These are phyloP conservation scores for Nomada hirtipes DNA, from an alignment of 2,888 invertebrate genomes.

Conservation along the genomic window DNA sequence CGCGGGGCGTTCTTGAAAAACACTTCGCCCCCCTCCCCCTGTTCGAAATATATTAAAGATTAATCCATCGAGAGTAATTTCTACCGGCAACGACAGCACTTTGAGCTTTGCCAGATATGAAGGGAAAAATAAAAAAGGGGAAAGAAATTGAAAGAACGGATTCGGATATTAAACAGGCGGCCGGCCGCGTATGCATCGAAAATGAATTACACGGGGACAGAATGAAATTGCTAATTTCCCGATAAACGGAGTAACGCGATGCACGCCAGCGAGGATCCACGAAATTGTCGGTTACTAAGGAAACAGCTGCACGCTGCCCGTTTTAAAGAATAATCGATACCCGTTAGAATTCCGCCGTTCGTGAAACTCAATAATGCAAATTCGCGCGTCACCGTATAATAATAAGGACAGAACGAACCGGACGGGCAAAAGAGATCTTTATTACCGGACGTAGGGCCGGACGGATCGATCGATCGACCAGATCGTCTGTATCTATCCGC, in stretches of 20 bases:
- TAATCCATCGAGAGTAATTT: conserved; percentile 10
- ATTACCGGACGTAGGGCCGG: neutral
- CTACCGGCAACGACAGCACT: conserved; percentile 14
- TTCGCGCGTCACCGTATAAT: conserved; percentile 53
- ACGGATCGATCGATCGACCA: conserved; percentile 28
- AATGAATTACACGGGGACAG: conserved; percentile 26
- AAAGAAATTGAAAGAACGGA: neutral
- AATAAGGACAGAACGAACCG: conserved; percentile 33
- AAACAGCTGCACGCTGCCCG: conserved; percentile 46
- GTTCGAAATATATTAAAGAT: conserved; percentile 24
- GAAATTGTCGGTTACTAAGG: conserved; percentile 56
- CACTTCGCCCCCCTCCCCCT: neutral
- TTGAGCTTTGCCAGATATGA: neutral
- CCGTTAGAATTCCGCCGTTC: conserved; percentile 47
- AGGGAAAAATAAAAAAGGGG: neutral
- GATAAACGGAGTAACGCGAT: conserved; percentile 30
- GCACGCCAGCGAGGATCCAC: conserved; percentile 23
- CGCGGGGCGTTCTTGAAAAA: conserved; percentile 5
- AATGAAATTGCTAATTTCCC: conserved; percentile 35
- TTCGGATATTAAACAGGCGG: conserved; percentile 26
- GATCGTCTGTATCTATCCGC: neutral
- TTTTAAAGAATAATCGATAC: conserved; percentile 59
- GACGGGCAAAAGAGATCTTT: conserved; percentile 20
- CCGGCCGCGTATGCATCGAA: conserved; percentile 28
- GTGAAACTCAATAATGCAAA: conserved; percentile 59